phyloP scores from a whole-genome alignment of 2,888 invertebrate genomes.

The Molanna angustata region DNA sequence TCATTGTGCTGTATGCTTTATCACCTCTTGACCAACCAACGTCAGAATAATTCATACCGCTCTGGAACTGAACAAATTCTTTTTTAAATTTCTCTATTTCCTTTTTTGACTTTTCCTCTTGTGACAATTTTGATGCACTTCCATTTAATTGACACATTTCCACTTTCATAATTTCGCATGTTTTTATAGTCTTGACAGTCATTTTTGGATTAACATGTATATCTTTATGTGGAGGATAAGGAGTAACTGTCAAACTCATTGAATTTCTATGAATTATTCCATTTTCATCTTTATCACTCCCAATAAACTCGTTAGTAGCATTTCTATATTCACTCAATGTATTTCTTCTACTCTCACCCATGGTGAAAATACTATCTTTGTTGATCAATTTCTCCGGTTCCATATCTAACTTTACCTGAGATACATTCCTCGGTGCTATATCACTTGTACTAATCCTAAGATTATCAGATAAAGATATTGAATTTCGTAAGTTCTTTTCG shows the following conservation, averaged over 20 bases:
- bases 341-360: constrained; percentile 48
- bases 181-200: constrained; percentile 37
- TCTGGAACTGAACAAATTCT: constrained; percentile 4
- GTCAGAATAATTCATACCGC: constrained; percentile 8
- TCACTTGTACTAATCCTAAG: constrained; percentile 25
- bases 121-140: not conserved
- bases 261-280: constrained; percentile 27
- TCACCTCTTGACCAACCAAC: constrained; percentile 33
- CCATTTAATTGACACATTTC: constrained; percentile 17
- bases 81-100: constrained; percentile 3
- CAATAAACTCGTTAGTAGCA: constrained; percentile 20
- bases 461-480: constrained; percentile 33
- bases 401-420: constrained; percentile 10
- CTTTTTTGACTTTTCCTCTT: not conserved
- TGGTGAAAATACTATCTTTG: constrained; percentile 31
- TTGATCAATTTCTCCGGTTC: constrained; percentile 29
- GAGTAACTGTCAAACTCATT: constrained; percentile 29
- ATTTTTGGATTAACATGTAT: constrained; percentile 56
- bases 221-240: constrained; percentile 43
- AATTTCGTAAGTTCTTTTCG: constrained; percentile 42
- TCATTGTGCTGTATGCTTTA: constrained; percentile 40
- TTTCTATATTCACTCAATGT: constrained; percentile 32
- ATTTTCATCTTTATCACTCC: constrained; percentile 6
- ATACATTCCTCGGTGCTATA: constrained; percentile 11
- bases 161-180: constrained; percentile 16